Evolutionary conservation across 2,888 invertebrate species (phyloP), one percentile per base, ranked within the genome.

Genomic region (Drosophila sordidapex): DNA sequence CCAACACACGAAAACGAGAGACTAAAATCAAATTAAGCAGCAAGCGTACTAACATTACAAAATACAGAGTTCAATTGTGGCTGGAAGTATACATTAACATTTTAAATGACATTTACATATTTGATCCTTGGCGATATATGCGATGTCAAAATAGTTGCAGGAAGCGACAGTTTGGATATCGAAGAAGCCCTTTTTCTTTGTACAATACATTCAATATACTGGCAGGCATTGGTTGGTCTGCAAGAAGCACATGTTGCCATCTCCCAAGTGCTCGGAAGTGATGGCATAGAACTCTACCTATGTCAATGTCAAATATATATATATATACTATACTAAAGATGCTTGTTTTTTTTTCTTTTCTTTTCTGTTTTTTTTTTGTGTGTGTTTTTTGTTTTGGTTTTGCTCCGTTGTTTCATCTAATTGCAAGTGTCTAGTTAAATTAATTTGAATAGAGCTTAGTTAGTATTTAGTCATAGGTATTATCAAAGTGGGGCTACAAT

Each of bases 41-140:
- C 61, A 70, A 68, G 86, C 70, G 74, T 66, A 58, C 70, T 87
- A 80, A 51, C n/a, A 70, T 61, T 70, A 76, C 57, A 82, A 71
- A 46, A 83, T 89, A 87, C 74, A 81, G 74, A 80, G 82, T 87
- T 87, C 49, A 82, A 82, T 85, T 79, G 79, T 68, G 83, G 76
- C 72, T 88, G 83, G 89, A 84, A 90, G 74, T 70, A 85, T 70
- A 85, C 65, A 52, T 71, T 70, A 70, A 57, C 21, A 33, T 38
- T 46, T 54, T 46, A 38, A 75, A 79, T 76, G 61, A 70, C 71
- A 81, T 76, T 33, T 51, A 59, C 76, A 73, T 36, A 70, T 48
- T 21, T 27, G 31, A 61, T 48, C n/a, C 56, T 65, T 62, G 56
- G 63, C 60, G 21, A 21, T 21, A 65, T 38, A 60, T 64, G 52